A percentile compares a stretch with the other conserved stretches of the same genome.
These are phyloP conservation scores for Drosophila persimilis DNA, from an alignment of 1,140 invertebrate genomes.

Conservation along the genomic window DNA sequence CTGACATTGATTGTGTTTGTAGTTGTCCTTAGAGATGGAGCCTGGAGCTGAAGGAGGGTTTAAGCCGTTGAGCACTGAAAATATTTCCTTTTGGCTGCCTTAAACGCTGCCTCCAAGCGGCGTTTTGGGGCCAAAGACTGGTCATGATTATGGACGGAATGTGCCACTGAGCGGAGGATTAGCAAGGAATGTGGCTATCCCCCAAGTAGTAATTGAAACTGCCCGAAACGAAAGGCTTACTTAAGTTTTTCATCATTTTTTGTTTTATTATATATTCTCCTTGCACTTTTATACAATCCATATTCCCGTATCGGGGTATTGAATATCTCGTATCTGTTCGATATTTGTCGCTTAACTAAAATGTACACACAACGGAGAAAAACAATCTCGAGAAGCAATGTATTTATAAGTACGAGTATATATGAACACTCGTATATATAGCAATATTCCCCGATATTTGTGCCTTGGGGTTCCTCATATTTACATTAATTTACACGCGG, in stretches of 20 bases:
- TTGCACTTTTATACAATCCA: slow-evolving; percentile 50
- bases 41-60: slow-evolving; percentile 11
- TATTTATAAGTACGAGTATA: slow-evolving; percentile 49
- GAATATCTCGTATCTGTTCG: too few relatives aligned
- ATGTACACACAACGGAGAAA: slow-evolving; percentile 66
- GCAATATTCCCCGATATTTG: slow-evolving; percentile 65
- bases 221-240: slow-evolving; percentile 32
- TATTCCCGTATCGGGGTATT: slow-evolving; percentile 22
- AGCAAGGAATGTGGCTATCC: background rate
- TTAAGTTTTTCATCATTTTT: slow-evolving; percentile 46
- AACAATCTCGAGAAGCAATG: slow-evolving; percentile 59
- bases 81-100: slow-evolving; percentile 55
- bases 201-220: slow-evolving; percentile 16
- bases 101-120: slow-evolving; percentile 22
- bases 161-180: slow-evolving; percentile 15
- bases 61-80: slow-evolving; percentile 71
- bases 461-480: too few relatives aligned
- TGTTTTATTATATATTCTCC: slow-evolving; percentile 30
- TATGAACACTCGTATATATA: slow-evolving; percentile 58
- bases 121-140: slow-evolving; percentile 27
- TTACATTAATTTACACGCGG: too few relatives aligned
- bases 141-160: slow-evolving; percentile 52
- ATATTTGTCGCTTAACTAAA: slow-evolving; percentile 65
- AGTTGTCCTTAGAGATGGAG: slow-evolving; percentile 13
- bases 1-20: slow-evolving; percentile 77